A percentile compares a stretch with the other conserved stretches of the same genome.
Conservation (phyloP, 2,888 invertebrate genomes). For the Branchellion lobata region DNA sequence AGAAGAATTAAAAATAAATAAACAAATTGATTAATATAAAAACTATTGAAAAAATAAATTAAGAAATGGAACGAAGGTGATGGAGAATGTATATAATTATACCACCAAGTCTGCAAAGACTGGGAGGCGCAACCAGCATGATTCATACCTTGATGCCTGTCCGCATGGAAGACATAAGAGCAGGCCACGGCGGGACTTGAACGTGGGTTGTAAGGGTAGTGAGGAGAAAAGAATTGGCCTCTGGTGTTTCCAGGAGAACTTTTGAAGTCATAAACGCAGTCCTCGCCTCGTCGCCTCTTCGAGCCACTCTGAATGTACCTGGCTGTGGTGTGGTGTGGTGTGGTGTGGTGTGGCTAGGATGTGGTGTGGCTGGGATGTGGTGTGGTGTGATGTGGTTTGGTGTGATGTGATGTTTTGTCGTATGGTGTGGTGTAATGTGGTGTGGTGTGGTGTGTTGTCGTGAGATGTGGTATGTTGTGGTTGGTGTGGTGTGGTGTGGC, state of each 20-base stretch:
- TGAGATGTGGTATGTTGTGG: too few species aligned
- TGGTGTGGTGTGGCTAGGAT: neutral
- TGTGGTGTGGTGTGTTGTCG: too few species aligned
- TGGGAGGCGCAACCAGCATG: neutral
- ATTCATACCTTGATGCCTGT: neutral
- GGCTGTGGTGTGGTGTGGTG: neutral
- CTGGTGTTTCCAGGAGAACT: neutral
- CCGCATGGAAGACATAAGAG: conserved; percentile 1
- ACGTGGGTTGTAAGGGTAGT: neutral
- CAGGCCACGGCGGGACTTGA: neutral
- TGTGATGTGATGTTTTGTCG: too few species aligned
- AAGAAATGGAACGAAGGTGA: too few species aligned
- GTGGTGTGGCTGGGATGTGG: neutral
- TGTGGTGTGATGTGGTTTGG: neutral
- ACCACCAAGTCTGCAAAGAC: neutral
- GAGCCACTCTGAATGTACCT: too few species aligned
- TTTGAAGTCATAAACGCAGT: neutral
- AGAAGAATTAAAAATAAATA: too few species aligned
- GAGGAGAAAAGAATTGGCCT: neutral
- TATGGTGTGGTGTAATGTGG: too few species aligned
- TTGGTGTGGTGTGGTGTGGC: too few species aligned
- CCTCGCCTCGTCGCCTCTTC: neutral
- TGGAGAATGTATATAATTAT: neutral
- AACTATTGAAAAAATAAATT: too few species aligned
- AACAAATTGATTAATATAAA: too few species aligned